Percentiles rank a stretch among this genome's conserved stretches.
These are phyloP conservation scores for Drosophila kambysellisi DNA, from an alignment of 2,888 invertebrate genomes.

Conservation along the genomic window DNA sequence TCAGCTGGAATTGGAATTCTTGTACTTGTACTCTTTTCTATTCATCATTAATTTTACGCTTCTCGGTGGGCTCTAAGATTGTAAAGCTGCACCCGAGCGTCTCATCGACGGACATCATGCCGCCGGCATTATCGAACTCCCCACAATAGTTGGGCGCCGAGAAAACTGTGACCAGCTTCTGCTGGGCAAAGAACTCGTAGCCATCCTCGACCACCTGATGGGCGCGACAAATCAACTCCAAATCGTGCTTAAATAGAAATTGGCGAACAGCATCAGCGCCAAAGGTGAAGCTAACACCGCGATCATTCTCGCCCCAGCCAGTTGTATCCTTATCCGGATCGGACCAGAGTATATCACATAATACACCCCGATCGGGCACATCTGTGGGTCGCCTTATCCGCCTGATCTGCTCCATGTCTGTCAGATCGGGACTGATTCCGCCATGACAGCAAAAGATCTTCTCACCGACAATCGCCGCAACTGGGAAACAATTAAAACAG, in stretches of 20 bases:
- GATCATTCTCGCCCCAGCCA: constrained; percentile 99
- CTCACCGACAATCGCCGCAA: constrained; percentile 97
- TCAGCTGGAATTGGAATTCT: background rate
- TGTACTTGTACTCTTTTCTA: background rate
- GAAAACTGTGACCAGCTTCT: constrained; percentile 95
- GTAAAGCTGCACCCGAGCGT: constrained; percentile 97
- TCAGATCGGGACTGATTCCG: constrained; percentile 94
- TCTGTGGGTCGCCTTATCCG: constrained; percentile 98
- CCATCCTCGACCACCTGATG: constrained; percentile 99
- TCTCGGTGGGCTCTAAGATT: constrained; percentile 62
- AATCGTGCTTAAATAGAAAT: constrained; percentile 93
- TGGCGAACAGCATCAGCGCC: constrained; percentile 92
- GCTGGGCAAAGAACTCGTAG: constrained; percentile 97
- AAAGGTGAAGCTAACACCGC: constrained; percentile 99
- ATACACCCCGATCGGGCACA: constrained; percentile 97
- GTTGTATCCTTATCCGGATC: constrained; percentile 98
- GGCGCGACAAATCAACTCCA: constrained; percentile 98
- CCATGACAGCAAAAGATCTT: constrained; percentile 91
- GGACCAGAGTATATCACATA: constrained; percentile 98
- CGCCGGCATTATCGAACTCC: constrained; percentile 92
- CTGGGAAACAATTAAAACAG: constrained; percentile 99
- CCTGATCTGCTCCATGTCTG: constrained; percentile 98
- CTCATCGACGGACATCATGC: constrained; percentile 98
- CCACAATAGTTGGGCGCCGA: constrained; percentile 95
- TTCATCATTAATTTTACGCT: constrained; percentile 50